phyloP scores from a whole-genome alignment of 2,113 vertebrate species.

The Collichthys lucidus region DNA sequence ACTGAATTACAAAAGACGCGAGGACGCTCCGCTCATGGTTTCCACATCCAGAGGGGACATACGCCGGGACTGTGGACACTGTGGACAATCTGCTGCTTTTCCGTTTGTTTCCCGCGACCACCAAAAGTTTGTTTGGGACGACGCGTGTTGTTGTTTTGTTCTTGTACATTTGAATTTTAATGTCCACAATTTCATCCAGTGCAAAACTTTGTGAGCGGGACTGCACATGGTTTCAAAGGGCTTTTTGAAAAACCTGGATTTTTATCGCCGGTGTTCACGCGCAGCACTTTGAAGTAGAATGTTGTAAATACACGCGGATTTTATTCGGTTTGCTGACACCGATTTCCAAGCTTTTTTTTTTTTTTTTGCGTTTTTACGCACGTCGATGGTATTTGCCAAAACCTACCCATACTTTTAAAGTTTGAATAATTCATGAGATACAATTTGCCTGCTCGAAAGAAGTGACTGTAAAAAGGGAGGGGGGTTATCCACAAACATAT shows the following conservation, averaged over 20 bases:
- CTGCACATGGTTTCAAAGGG: constrained; percentile 79
- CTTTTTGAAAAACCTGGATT: constrained; percentile 73
- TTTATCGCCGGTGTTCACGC: constrained; percentile 52
- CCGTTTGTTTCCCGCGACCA: constrained; percentile 51
- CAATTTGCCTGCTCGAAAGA: constrained; percentile 83
- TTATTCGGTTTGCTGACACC: constrained; percentile 55
- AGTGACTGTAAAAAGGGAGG: constrained; percentile 82
- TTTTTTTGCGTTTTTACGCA: constrained; percentile 57
- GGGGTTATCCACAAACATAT: constrained; percentile 81
- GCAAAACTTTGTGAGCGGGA: constrained; percentile 75
- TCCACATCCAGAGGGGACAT: constrained; percentile 74
- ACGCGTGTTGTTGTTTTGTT: constrained; percentile 12
- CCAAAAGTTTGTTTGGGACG: constrained; percentile 81
- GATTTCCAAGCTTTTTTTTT: constrained; percentile 46
- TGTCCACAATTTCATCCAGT: constrained; percentile 47
- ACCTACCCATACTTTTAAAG: constrained; percentile 81
- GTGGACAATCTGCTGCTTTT: constrained; percentile 71
- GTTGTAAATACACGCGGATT: constrained; percentile 77
- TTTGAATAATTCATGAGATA: constrained; percentile 89
- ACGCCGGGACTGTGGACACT: constrained; percentile 76
- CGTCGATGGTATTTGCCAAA: constrained; percentile 76
- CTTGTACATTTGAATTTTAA: constrained; percentile 66
- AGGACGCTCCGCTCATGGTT: constrained; percentile 77
- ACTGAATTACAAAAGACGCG: constrained; percentile 83
- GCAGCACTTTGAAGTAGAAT: constrained; percentile 65